phyloP scores from a whole-genome alignment of 2,797 vertebrate species.

The Coilia nasus region DNA sequence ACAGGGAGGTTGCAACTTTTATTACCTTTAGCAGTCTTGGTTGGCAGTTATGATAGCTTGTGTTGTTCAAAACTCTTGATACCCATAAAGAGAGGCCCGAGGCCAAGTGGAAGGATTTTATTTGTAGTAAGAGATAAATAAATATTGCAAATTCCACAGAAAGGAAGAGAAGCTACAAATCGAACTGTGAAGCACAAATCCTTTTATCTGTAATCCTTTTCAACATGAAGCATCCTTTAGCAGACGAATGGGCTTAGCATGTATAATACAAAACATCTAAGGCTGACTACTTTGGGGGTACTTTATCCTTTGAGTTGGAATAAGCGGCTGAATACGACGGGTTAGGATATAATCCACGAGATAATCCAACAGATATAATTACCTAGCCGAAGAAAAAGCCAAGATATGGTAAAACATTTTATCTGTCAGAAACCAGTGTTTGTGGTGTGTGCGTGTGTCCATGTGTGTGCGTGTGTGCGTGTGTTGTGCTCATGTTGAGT shows the following conservation, averaged over 20 bases:
- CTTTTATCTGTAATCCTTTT: slow-evolving; percentile 58
- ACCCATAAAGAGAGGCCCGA: slow-evolving; percentile 1
- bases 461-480: not conserved
- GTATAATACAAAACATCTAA: slow-evolving; percentile 36
- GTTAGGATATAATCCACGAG: slow-evolving; percentile 38
- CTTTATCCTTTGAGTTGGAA: slow-evolving; percentile 38
- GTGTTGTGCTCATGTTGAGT: not conserved
- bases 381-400: not conserved
- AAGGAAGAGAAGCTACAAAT: not conserved
- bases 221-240: slow-evolving; percentile 57
- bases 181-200: slow-evolving; percentile 48
- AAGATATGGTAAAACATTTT: slow-evolving; percentile 13
- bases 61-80: no score
- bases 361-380: slow-evolving; percentile 34
- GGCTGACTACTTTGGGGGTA: slow-evolving; percentile 28
- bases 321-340: slow-evolving; percentile 43
- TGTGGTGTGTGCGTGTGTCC: not conserved
- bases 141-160: slow-evolving; percentile 41
- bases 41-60: no score
- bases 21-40: no score
- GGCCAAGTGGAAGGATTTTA: slow-evolving; percentile 40
- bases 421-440: not conserved
- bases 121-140: slow-evolving; percentile 40
- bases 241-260: slow-evolving; percentile 47
- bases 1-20: no score